Evolutionary conservation across 2,888 invertebrate species (phyloP).

Genomic region (Drosophila atroscutellata): DNA sequence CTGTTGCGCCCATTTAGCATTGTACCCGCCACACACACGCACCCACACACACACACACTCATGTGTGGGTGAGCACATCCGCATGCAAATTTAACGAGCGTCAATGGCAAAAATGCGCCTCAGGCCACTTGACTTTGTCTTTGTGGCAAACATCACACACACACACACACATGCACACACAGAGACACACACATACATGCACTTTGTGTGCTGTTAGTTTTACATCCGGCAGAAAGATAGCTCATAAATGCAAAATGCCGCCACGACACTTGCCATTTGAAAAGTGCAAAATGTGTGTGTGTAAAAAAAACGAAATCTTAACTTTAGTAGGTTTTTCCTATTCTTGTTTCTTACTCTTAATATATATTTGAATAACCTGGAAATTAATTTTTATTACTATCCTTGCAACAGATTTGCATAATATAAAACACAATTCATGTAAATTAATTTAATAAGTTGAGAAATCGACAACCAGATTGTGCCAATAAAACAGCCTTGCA

Average conservation of each 20-base stretch:
- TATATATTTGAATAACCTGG: background rate
- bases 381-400: background rate
- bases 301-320: constrained; percentile 12
- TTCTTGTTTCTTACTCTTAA: background rate
- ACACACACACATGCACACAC: background rate
- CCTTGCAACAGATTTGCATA: background rate
- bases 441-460: background rate
- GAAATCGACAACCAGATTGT: background rate
- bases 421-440: background rate
- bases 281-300: constrained; percentile 43
- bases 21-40: constrained; percentile 18
- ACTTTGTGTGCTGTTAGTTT: constrained; percentile 57
- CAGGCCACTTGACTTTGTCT: constrained; percentile 70
- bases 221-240: constrained; percentile 58
- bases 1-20: constrained; percentile 57
- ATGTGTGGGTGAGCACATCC: constrained; percentile 41
- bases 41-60: constrained; percentile 1
- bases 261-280: constrained; percentile 55
- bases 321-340: constrained; percentile 19
- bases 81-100: constrained; percentile 80
- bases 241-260: constrained; percentile 52
- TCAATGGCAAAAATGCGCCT: constrained; percentile 71
- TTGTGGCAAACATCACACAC: constrained; percentile 56
- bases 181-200: constrained; percentile 19
- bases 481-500: background rate